A percentile compares a stretch with the other conserved stretches of the same genome.
Conservation (phyloP, 2,888 invertebrate species). For the Synanthedon andrenaeformis region DNA sequence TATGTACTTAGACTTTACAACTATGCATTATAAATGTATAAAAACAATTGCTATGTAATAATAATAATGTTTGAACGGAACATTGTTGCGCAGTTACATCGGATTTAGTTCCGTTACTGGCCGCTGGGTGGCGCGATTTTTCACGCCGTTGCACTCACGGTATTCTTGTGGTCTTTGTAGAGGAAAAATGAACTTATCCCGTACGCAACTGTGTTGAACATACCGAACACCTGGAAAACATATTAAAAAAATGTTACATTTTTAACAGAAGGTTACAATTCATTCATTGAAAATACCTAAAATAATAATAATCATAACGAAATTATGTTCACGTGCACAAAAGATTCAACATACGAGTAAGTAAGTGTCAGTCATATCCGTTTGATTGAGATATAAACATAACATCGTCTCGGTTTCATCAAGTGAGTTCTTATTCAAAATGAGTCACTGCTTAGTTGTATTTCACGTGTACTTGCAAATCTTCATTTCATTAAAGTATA, state of each 20-base stretch:
- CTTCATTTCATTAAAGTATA: too few species aligned
- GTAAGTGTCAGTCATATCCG: too few species aligned
- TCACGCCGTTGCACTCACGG: slow-evolving; percentile 20
- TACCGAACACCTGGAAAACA: slow-evolving; percentile 78
- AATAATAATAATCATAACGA: background rate
- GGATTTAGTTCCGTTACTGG: slow-evolving; percentile 10
- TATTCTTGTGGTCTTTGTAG: slow-evolving; percentile 75
- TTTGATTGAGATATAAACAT: too few species aligned
- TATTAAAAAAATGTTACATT: slow-evolving; percentile 11
- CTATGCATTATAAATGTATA: background rate
- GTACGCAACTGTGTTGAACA: slow-evolving; percentile 85
- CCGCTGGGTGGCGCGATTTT: slow-evolving; percentile 8
- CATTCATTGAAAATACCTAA: background rate
- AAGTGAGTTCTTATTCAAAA: too few species aligned
- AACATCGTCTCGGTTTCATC: too few species aligned
- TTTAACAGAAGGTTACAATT: background rate
- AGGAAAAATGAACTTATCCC: slow-evolving; percentile 81
- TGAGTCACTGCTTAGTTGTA: too few species aligned
- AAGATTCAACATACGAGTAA: too few species aligned
- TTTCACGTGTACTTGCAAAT: too few species aligned
- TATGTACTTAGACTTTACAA: background rate
- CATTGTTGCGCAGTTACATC: background rate
- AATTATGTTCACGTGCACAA: too few species aligned
- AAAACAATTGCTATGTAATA: background rate
- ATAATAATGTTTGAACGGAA: background rate